These are phyloP conservation scores for Zophobas atratus DNA, from an alignment of 1,140 invertebrate species.

Conservation along the genomic window DNA sequence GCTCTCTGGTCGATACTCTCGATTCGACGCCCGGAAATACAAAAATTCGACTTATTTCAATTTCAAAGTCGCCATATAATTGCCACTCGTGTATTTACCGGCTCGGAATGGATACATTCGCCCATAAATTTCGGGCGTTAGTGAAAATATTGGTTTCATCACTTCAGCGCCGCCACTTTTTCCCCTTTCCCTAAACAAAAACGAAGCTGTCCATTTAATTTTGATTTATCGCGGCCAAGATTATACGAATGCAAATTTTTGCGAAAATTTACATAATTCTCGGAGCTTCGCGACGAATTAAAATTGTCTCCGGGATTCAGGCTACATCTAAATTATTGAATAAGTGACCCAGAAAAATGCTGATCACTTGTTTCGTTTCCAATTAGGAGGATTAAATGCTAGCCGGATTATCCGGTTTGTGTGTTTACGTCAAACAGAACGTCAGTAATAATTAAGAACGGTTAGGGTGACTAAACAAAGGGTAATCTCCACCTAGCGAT, in stretches of 20 bases:
- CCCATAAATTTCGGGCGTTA: constrained; percentile 13
- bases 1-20: constrained; percentile 3
- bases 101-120: neutral
- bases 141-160: constrained; percentile 29
- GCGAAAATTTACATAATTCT: constrained; percentile 2
- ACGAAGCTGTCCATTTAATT: constrained; percentile 12
- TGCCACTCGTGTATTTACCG: no score
- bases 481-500: no score
- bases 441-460: no score
- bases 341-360: constrained; percentile 21
- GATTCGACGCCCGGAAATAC: no score
- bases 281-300: constrained; percentile 1
- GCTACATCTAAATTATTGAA: neutral
- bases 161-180: neutral
- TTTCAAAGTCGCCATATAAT: no score
- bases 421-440: neutral
- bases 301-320: neutral
- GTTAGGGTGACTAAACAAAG: no score
- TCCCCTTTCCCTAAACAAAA: neutral
- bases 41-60: no score
- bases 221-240: constrained; percentile 15
- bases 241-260: constrained; percentile 34
- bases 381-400: neutral
- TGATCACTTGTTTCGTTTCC: constrained; percentile 8
- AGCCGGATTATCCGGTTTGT: constrained; percentile 2